Base-by-base conservation (phyloP, 2,888 invertebrate genomes). In the Zeuzera pyrina region DNA sequence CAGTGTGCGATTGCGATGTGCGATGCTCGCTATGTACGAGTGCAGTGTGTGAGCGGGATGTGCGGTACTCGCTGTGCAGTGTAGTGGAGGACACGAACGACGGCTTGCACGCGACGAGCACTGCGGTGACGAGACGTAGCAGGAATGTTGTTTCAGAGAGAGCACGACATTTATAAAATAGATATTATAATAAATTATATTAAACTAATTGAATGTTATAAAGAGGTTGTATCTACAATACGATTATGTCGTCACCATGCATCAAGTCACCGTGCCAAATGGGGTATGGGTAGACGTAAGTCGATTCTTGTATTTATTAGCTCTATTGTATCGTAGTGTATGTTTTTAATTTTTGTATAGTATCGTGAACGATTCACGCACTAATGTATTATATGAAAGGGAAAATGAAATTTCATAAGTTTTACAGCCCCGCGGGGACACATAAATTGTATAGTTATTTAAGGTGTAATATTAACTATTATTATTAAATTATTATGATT, bases 301-400 rank as follows among this genome's bases (percentile, higher is more conserved):
- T 73, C 62, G 65, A 71, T 70, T 78, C 78, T 74, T 76, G 74
- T 83, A 81, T 64, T 67, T 72, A 65, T 57, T 77, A 81, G 79
- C 51, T 72, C 63, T 78, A 78, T 73, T 62, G 69, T 77, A 78
- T 64, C 45, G 70, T 81, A 79, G 78, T 60, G 66, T 62, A 78
- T 69, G 77, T 81, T 81, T 79, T 81, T 79, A 79, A 77, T 81
- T 81, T 83, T 81, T 81, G 79, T 83, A 83, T 81, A 81, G 79
- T 76, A 74, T 70, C 53, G 73, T 59, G 74, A 55, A 42, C 45
- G 47, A 47, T 51, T 55, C 57, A 58, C 60, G 49, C 51, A 62
- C 64, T 67, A 61, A 63, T 78, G 77, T 78, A 74, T 72, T 38
- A 76, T 74, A 73, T 72, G 61, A n/a, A n/a, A n/a, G n/a, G n/a